A percentile compares a stretch with the other conserved stretches of the same genome.
Evolutionary conservation across 2,113 vertebrate species (phyloP).

Genomic region (Chunga burmeisteri): DNA sequence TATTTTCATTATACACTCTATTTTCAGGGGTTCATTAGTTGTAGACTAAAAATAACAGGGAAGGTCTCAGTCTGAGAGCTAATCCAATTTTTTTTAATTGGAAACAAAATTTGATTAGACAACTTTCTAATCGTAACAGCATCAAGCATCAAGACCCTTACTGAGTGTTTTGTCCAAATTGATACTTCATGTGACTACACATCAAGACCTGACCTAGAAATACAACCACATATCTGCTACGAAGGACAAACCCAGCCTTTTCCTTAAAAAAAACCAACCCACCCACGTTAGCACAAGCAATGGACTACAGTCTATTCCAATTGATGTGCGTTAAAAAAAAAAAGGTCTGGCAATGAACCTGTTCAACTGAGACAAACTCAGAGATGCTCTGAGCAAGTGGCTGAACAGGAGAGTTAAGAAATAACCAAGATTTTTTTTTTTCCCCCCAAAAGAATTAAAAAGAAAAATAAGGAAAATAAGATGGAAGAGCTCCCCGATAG

Average conservation of each 20-base stretch:
- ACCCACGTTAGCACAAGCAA: background rate
- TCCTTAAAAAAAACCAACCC: background rate
- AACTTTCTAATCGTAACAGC: constrained; percentile 50
- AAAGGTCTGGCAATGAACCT: background rate
- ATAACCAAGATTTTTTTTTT: background rate
- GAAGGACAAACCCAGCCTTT: background rate
- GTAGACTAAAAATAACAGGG: constrained; percentile 47
- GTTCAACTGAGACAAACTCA: background rate
- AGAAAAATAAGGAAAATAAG: background rate
- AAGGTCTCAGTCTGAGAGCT: constrained; percentile 41
- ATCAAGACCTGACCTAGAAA: constrained; percentile 53
- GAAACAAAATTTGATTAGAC: constrained; percentile 58
- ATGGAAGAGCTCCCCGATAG: background rate
- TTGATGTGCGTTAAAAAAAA: background rate
- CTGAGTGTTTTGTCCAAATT: constrained; percentile 21
- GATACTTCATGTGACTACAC: constrained; percentile 4
- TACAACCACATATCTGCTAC: background rate
- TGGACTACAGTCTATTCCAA: background rate
- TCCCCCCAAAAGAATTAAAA: fast-evolving
- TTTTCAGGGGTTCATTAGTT: constrained; percentile 64
- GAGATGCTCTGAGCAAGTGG: background rate
- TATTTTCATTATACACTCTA: constrained; percentile 54
- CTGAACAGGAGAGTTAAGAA: background rate
- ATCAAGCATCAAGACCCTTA: background rate
- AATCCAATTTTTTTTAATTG: constrained; percentile 60